Base-by-base conservation (phyloP, 2,113 vertebrate species). In the Nothoprocta perdicaria region DNA sequence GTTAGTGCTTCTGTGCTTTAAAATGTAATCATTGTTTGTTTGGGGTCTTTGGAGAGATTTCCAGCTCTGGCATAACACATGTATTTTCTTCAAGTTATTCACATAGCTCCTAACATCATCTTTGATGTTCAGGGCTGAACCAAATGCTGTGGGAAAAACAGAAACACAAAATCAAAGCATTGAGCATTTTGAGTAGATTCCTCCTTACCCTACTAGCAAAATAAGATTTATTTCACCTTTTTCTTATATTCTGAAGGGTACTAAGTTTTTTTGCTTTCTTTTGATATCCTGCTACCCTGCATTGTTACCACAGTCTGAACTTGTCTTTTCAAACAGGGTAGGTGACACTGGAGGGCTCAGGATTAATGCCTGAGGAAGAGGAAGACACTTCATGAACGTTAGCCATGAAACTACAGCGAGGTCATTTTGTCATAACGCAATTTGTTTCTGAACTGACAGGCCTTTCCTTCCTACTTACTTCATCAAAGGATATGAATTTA, bases 261-360 rank as follows among this genome's bases (percentile, higher is more conserved):
- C 40, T 88, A 52, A 90, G 40, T 31, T 80, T 76, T 90, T 93
- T 90, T 81, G n/a, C 81, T 80, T 80, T 53, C 92, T 43, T 60
- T 52, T 86, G 40, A 81, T 66, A 79, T 61, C 50, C 83, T 78
- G 48, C 66, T 71, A 12, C 74, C 45, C 14, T 62, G 23, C 41
- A 18, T 71, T 88, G 75, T 48, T 89, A 24, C 40, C 40, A 29
- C 48, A 91, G 6, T 74, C 33, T 66, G 12, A 84, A 83, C 87
- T 89, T 73, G 62, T 66, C 43, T 43, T 96, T 94, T 91, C 94
- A 72, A 91, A 92, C 80, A 90, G 86, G 77, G 50, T 78, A 88
- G 77, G 58, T 86, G 71, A 53, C 27, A 73, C 50, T 69, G 15
- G 62, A 22, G 33, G 86, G 11, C 61, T 90, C 50, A 69, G 50